Base-by-base conservation (phyloP, 2,888 invertebrate species). In the Drosophila fulvimacula region DNA sequence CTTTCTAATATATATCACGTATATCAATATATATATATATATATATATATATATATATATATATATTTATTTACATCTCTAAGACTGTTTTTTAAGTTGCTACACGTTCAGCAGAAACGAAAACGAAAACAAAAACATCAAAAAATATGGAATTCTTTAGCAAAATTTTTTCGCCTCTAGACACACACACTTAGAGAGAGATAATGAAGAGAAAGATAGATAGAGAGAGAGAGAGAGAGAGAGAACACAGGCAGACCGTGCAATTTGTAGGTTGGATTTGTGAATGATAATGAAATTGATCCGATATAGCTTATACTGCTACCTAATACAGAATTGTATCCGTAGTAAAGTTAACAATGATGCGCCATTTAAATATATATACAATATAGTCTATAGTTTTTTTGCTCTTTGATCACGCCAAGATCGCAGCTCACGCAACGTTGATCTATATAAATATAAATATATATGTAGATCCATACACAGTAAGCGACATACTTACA, bases 251-350 rank as follows among this genome's bases (percentile, higher is more conserved):
- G 75, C 72, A 88, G 80, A 83, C 80, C 80, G 83, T 84, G 83
- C 83, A 84, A 84, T 84, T 88, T 79, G 85, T 87, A 85, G 85
- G 82, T 82, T 84, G 76, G 74, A 73, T 81, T 81, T 84, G 79
- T 68, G 81, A 69, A 61, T 58, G 67, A 53, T 65, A 65, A 52
- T 48, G 56, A 66, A 62, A 52, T 30, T 62, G 64, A 76, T 72
- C 80, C 64, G 64, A 77, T 79, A 72, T 79, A 30, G 76, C 63
- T 65, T 68, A 79, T 72, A 72, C 36, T 46, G 66, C 52, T 39
- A 24, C 46, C 55, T 58, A 61, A 36, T 59, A 62, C 60, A 58
- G 36, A 30, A 44, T 72, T 62, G 67, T 69, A 69, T 62, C 44
- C 60, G 81, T 81, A 79, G 85, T 72, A 70, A 70, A 56, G 75